phyloP scores from a whole-genome alignment of 2,797 vertebrate species.

The Coilia nasus region DNA sequence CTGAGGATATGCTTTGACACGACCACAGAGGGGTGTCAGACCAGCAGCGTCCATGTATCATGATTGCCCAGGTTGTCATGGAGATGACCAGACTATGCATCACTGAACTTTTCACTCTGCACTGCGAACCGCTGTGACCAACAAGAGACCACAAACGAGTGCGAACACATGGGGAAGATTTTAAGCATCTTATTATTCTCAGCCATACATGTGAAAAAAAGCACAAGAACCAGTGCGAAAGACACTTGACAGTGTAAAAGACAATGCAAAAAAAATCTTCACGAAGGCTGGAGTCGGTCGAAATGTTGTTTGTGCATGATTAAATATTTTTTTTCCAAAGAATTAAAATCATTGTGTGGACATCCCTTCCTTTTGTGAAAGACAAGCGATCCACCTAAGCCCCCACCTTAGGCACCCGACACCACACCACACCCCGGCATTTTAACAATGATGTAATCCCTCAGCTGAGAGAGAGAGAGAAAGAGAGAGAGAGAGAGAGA shows the following conservation, averaged over 20 bases:
- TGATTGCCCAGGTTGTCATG: neutral
- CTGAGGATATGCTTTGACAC: neutral
- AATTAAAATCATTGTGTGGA: too few relatives aligned
- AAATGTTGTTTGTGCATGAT: too few relatives aligned
- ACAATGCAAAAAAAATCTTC: too few relatives aligned
- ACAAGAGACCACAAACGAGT: neutral
- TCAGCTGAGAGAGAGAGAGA: slow-evolving; percentile 52
- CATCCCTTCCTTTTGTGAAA: too few relatives aligned
- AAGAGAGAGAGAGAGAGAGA: slow-evolving; percentile 32
- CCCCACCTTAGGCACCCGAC: neutral
- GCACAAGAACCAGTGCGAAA: neutral
- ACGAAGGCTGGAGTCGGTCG: too few relatives aligned
- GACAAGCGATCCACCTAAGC: neutral
- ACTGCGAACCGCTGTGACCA: neutral
- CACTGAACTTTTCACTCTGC: slow-evolving; percentile 56
- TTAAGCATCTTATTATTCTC: neutral
- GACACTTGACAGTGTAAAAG: too few relatives aligned
- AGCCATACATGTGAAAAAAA: neutral
- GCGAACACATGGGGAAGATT: neutral
- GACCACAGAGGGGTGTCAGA: neutral
- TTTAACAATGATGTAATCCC: slow-evolving; percentile 72
- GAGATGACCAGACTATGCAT: slow-evolving; percentile 40
- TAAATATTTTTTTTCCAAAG: too few relatives aligned
- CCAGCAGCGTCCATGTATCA: neutral
- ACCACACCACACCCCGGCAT: slow-evolving; percentile 45